Conservation (phyloP, 2,113 vertebrate genomes). For the Antechinus flavipes region DNA sequence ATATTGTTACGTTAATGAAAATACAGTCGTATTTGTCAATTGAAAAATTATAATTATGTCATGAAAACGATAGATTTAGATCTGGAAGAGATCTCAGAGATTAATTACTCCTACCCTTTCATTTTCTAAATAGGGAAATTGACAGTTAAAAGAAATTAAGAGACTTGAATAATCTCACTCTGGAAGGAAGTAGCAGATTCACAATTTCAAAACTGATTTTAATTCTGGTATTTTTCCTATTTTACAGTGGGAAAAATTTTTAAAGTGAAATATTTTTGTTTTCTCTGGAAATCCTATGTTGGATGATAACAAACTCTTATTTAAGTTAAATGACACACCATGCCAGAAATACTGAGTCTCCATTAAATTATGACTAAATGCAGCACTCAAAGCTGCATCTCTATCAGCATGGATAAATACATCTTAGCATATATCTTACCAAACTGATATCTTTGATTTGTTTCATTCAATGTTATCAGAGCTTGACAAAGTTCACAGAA, state of each 20-base stretch:
- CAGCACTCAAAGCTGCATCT: not conserved
- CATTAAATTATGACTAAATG: not conserved
- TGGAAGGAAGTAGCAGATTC: not conserved
- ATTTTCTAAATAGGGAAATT: not conserved
- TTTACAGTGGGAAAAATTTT: not conserved
- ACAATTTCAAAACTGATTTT: not conserved
- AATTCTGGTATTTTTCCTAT: not conserved
- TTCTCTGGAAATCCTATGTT: not conserved
- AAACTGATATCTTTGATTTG: not conserved
- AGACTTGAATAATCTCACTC: not conserved
- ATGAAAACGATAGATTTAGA: not conserved
- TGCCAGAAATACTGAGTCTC: not conserved
- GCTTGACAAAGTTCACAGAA: not conserved
- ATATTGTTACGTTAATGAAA: not conserved
- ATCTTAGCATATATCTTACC: not conserved
- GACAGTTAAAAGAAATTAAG: not conserved
- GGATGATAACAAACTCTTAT: not conserved
- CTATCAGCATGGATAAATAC: not conserved
- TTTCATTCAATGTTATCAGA: not conserved
- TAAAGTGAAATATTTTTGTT: conserved; percentile 19
- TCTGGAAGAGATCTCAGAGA: not conserved
- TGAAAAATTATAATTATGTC: not conserved
- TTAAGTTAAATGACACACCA: conserved; percentile 1
- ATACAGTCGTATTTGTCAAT: not conserved
- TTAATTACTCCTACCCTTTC: not conserved